These are phyloP conservation scores for Chiloscyllium punctatum DNA, from an alignment of 2,797 vertebrate genomes.

Conservation along the genomic window DNA sequence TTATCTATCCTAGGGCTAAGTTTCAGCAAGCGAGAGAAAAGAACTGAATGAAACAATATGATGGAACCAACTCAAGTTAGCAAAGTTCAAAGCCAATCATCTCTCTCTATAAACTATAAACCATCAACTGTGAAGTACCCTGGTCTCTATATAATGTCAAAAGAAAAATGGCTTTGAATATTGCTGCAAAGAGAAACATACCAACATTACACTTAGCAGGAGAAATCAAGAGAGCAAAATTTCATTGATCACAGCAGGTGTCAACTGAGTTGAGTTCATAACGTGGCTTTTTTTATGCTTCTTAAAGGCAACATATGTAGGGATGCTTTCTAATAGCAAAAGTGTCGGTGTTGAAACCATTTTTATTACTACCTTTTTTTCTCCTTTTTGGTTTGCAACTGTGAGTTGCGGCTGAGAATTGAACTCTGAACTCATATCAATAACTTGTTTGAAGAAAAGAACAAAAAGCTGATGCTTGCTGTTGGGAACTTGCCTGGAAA, in stretches of 20 bases:
- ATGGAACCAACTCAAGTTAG: not conserved
- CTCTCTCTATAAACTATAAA: not conserved
- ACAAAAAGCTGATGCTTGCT: too few species aligned
- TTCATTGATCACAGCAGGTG: not conserved
- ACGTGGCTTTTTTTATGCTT: not conserved
- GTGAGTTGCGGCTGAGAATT: too few species aligned
- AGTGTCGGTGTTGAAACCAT: not conserved
- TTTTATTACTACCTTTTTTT: too few species aligned
- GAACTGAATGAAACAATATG: not conserved
- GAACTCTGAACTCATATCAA: too few species aligned
- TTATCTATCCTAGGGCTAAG: not conserved
- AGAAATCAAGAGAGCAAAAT: not conserved
- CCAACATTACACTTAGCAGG: not conserved
- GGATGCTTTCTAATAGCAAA: not conserved
- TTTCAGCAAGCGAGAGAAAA: not conserved
- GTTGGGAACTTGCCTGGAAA: too few species aligned
- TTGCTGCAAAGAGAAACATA: not conserved
- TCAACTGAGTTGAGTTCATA: not conserved
- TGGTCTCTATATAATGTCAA: not conserved
- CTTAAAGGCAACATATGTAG: not conserved
- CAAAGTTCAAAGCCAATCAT: not conserved
- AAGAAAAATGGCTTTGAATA: not conserved
- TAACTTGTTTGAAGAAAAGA: too few species aligned
- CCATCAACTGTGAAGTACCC: not conserved
- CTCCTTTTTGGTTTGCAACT: too few species aligned